Evolutionary conservation across 2,888 invertebrate species (phyloP).

Genomic region (Opisthograptis luteolata): DNA sequence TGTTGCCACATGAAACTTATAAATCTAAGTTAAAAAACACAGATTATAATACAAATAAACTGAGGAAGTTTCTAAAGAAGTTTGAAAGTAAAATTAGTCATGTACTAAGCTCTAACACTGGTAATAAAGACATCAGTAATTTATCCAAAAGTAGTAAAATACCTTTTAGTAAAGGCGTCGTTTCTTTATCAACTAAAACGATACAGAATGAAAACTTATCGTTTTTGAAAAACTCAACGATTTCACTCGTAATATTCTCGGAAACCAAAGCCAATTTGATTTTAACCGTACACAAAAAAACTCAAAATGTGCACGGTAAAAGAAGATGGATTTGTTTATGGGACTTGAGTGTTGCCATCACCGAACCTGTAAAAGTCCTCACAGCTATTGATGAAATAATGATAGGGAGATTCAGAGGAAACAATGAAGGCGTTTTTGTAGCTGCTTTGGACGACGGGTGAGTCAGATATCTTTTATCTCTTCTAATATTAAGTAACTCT

Average conservation of each 20-base stretch:
- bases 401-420: conserved; percentile 61
- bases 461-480: conserved; percentile 30
- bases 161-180: conserved; percentile 68
- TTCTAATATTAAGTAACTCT: not conserved
- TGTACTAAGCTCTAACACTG: conserved; percentile 58
- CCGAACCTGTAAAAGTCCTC: conserved; percentile 64
- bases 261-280: conserved; percentile 62
- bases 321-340: conserved; percentile 67
- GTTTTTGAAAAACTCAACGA: conserved; percentile 55
- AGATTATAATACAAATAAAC: conserved; percentile 51
- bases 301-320: conserved; percentile 33
- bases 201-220: conserved; percentile 42
- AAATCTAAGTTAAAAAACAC: conserved; percentile 61
- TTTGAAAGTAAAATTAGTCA: conserved; percentile 58
- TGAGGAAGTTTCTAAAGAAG: conserved; percentile 67
- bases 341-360: conserved; percentile 64
- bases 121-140: conserved; percentile 50
- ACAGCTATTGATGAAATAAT: conserved; percentile 64
- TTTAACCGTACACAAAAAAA: conserved; percentile 62
- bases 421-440: conserved; percentile 65
- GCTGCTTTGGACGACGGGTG: conserved; percentile 74
- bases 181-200: conserved; percentile 52
- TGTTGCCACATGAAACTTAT: conserved; percentile 65
- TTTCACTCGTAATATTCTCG: conserved; percentile 58
- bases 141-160: conserved; percentile 55